Evolutionary conservation across 2,888 invertebrate genomes (phyloP).

Genomic region (Trissonchulus sp.): DNA sequence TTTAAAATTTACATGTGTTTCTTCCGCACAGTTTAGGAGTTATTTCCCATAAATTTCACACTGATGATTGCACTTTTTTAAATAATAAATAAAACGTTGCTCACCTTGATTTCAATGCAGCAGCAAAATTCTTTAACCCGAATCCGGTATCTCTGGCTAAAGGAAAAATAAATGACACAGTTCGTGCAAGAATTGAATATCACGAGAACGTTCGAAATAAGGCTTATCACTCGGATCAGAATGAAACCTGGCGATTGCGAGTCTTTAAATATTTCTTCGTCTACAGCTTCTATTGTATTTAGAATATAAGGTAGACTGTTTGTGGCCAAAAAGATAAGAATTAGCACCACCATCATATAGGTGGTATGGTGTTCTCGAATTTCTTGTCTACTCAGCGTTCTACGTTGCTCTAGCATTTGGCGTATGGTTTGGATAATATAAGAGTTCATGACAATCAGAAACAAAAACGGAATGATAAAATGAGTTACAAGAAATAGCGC

Average conservation of each 20-base stretch:
- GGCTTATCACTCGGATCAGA: not conserved
- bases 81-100: too few species aligned
- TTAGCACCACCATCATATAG: slow-evolving; percentile 27
- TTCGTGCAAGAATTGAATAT: slow-evolving; percentile 15
- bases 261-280: not conserved
- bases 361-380: slow-evolving; percentile 21
- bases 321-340: not conserved
- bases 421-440: slow-evolving; percentile 6
- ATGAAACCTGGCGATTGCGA: not conserved
- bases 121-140: not conserved
- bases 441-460: slow-evolving; percentile 23
- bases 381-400: not conserved
- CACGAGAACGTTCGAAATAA: not conserved
- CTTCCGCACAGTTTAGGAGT: too few species aligned
- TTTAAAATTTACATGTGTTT: too few species aligned
- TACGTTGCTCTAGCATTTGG: not conserved
- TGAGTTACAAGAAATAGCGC: not conserved
- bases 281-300: slow-evolving; percentile 14
- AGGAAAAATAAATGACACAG: not conserved
- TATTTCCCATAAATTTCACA: too few species aligned
- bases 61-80: too few species aligned
- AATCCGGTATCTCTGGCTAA: not conserved
- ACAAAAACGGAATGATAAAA: slow-evolving; percentile 19
- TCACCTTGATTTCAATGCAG: too few species aligned
- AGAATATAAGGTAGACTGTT: slow-evolving; percentile 13